phyloP scores from a whole-genome alignment of 2,888 invertebrate genomes.

The Caenorhabditis japonica region DNA sequence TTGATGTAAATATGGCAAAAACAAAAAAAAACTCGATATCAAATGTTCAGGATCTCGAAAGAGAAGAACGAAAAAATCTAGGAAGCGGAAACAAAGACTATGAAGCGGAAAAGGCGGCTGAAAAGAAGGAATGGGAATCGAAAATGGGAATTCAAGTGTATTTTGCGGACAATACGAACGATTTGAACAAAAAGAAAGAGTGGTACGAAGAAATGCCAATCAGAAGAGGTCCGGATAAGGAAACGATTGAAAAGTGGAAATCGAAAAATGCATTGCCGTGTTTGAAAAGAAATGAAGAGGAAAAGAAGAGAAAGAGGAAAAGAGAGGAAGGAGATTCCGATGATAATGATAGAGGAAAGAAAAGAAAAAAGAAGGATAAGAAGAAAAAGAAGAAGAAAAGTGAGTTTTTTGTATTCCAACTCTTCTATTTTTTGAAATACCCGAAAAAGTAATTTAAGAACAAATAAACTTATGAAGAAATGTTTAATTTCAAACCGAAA shows the following conservation, averaged over 20 bases:
- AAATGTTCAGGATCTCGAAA: conserved; percentile 58
- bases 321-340: conserved; percentile 18
- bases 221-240: conserved; percentile 78
- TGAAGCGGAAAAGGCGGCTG: conserved; percentile 89
- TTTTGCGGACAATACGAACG: conserved; percentile 84
- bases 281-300: conserved; percentile 22
- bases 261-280: conserved; percentile 7
- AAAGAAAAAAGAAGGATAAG: conserved; percentile 47
- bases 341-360: conserved; percentile 21
- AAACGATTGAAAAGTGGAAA: conserved; percentile 13
- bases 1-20: too few relatives aligned
- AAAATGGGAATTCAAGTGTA: conserved; percentile 96
- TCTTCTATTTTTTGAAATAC: too few relatives aligned
- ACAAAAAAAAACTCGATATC: conserved; percentile 2
- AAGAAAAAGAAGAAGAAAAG: conserved; percentile 62
- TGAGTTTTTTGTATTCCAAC: too few relatives aligned
- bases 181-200: conserved; percentile 81
- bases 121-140: conserved; percentile 93
- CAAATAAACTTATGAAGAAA: neutral
- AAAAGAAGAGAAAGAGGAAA: conserved; percentile 36
- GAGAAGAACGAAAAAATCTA: conserved; percentile 77
- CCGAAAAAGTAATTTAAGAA: neutral
- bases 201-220: conserved; percentile 86
- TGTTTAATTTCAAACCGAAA: neutral
- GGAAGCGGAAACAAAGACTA: conserved; percentile 85